Evolutionary conservation across 2,888 invertebrate genomes (phyloP).

Genomic region (Drosophila prostipennis): DNA sequence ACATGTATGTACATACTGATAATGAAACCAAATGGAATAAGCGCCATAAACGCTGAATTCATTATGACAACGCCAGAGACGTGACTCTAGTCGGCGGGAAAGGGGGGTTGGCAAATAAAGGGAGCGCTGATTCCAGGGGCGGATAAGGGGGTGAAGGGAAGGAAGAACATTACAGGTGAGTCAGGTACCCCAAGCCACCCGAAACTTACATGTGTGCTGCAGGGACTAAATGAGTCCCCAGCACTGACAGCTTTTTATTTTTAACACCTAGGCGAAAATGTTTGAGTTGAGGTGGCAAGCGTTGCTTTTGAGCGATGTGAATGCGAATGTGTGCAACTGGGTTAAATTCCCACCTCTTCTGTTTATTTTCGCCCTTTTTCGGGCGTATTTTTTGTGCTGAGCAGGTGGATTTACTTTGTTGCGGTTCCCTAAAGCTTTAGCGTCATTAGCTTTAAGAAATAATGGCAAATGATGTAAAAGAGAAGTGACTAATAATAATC

Average conservation of each 20-base stretch:
- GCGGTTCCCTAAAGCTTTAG: not conserved
- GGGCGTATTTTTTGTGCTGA: slow-evolving; percentile 27
- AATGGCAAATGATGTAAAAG: not conserved
- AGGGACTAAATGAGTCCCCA: slow-evolving; percentile 66
- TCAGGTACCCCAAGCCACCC: not conserved
- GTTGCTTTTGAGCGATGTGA: slow-evolving; percentile 33
- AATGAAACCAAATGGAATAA: slow-evolving; percentile 79
- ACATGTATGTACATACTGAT: slow-evolving; percentile 55
- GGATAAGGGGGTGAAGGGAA: not conserved
- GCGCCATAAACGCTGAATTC: slow-evolving; percentile 81
- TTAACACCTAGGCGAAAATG: slow-evolving; percentile 71
- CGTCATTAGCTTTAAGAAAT: slow-evolving; percentile 17
- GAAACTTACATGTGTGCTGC: slow-evolving; percentile 4
- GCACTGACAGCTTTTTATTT: slow-evolving; percentile 58
- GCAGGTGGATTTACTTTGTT: slow-evolving; percentile 30
- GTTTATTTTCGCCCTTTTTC: slow-evolving; percentile 34
- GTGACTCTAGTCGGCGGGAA: slow-evolving; percentile 44
- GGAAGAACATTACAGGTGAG: slow-evolving; percentile 2
- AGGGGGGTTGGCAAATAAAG: not conserved
- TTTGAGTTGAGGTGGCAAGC: slow-evolving; percentile 34
- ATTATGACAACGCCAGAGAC: slow-evolving; percentile 70
- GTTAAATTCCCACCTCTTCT: slow-evolving; percentile 3
- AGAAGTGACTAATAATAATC: too few species aligned
- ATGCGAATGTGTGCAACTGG: slow-evolving; percentile 21
- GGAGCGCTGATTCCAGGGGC: not conserved